Evolutionary conservation across 2,888 invertebrate genomes (phyloP).

Genomic region (Chrysina gloriosa): DNA sequence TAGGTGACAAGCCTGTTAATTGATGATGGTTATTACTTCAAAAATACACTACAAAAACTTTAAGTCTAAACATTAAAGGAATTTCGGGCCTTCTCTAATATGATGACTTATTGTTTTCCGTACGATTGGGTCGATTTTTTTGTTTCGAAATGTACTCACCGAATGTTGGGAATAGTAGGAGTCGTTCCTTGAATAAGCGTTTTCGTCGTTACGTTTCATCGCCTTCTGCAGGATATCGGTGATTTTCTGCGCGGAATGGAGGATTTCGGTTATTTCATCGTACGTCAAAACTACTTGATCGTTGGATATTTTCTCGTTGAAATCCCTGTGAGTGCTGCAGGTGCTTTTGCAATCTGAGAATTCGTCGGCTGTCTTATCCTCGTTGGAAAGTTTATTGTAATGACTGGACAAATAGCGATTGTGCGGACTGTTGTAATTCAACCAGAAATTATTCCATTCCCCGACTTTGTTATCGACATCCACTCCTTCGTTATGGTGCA

Average conservation of each 20-base stretch:
- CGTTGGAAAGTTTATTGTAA: slow-evolving; percentile 55
- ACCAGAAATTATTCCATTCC: slow-evolving; percentile 66
- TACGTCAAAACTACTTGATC: slow-evolving; percentile 57
- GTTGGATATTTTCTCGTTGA: slow-evolving; percentile 56
- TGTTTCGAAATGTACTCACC: slow-evolving; percentile 43
- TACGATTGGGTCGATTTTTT: no score
- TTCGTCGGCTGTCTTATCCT: slow-evolving; percentile 58
- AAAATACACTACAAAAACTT: no score
- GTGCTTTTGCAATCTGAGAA: slow-evolving; percentile 61
- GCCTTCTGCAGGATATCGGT: slow-evolving; percentile 63
- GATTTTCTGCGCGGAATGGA: slow-evolving; percentile 61
- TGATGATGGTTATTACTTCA: no score
- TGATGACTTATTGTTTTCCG: neutral
- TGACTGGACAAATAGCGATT: slow-evolving; percentile 59
- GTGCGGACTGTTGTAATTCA: slow-evolving; percentile 63
- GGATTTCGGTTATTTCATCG: slow-evolving; percentile 61
- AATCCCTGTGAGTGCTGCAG: slow-evolving; percentile 61
- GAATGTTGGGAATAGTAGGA: slow-evolving; percentile 60
- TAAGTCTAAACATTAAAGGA: no score
- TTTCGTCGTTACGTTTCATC: slow-evolving; percentile 57
- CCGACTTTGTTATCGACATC: slow-evolving; percentile 60
- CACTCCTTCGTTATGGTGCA: slow-evolving; percentile 46
- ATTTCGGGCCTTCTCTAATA: neutral
- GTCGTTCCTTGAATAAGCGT: slow-evolving; percentile 58
- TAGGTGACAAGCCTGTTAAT: no score